Conservation (phyloP, 2,113 vertebrate species). For the Varanus salvator region DNA sequence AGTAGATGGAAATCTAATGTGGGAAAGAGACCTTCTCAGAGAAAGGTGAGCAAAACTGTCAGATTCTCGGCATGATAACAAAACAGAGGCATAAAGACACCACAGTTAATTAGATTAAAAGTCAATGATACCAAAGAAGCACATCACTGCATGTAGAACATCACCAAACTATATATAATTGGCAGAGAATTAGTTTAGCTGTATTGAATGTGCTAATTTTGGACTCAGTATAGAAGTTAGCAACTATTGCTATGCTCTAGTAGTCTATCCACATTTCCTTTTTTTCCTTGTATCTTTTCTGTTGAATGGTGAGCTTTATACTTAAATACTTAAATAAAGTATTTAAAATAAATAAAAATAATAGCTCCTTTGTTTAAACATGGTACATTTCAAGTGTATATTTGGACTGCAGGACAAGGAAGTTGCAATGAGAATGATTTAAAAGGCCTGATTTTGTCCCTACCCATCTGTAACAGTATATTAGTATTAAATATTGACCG, state of each 20-base stretch:
- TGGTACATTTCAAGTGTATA: background rate
- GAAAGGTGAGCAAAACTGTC: background rate
- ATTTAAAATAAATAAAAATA: background rate
- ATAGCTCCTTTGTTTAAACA: background rate
- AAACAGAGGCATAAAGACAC: no score
- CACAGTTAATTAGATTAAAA: background rate
- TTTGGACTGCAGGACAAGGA: background rate
- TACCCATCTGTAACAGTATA: background rate
- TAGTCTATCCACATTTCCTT: background rate
- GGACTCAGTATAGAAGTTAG: background rate
- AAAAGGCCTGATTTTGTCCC: slow-evolving; percentile 7
- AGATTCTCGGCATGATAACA: background rate
- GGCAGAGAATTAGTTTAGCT: background rate
- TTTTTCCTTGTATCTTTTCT: background rate
- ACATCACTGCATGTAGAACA: background rate
- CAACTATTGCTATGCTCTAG: background rate
- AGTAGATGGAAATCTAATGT: background rate
- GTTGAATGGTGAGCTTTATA: background rate
- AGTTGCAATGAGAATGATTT: background rate
- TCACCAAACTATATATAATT: background rate
- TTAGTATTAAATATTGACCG: background rate
- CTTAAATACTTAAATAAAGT: no score
- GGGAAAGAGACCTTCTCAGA: background rate
- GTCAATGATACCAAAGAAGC: background rate
- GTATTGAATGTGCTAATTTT: background rate